phyloP scores from a whole-genome alignment of 2,797 vertebrate species.

The Pangasius larnaudii region DNA sequence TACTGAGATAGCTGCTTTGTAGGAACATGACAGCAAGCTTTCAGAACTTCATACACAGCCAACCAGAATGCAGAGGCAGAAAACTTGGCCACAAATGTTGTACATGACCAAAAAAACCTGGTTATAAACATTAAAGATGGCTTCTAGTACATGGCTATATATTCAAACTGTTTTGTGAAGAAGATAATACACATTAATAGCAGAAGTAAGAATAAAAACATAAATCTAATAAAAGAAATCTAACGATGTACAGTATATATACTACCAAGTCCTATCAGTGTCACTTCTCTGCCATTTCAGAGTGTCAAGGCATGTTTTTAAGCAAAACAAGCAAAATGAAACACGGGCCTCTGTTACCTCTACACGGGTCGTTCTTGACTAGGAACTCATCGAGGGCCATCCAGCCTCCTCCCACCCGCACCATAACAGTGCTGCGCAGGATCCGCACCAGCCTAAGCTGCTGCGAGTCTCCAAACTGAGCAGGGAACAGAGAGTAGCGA shows the following conservation, averaged over 20 bases:
- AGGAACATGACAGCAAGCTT: slow-evolving; percentile 57
- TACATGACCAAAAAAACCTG: background rate
- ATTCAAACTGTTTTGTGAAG: background rate
- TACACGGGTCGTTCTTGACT: slow-evolving; percentile 98
- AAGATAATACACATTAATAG: background rate
- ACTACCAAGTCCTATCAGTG: background rate
- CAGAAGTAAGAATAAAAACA: background rate
- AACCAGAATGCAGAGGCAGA: slow-evolving; percentile 46
- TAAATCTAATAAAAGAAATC: background rate
- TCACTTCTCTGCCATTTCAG: background rate
- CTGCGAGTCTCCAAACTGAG: slow-evolving; percentile 97
- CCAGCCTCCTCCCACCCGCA: slow-evolving; percentile 98
- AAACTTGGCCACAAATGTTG: slow-evolving; percentile 1
- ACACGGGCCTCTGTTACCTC: slow-evolving; percentile 79
- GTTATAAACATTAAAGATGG: background rate
- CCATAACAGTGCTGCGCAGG: slow-evolving; percentile 97
- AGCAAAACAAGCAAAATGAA: background rate
- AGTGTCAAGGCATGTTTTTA: background rate
- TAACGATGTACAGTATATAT: background rate
- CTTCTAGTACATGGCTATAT: background rate
- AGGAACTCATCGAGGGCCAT: slow-evolving; percentile 99
- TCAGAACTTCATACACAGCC: slow-evolving; percentile 53
- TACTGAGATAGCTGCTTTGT: slow-evolving; percentile 51
- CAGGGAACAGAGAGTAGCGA: slow-evolving; percentile 28
- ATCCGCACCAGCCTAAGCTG: slow-evolving; percentile 96